Percentiles rank a stretch among this genome's conserved stretches.
phyloP scores from a whole-genome alignment of 2,888 invertebrate genomes.

The Spodoptera littoralis region DNA sequence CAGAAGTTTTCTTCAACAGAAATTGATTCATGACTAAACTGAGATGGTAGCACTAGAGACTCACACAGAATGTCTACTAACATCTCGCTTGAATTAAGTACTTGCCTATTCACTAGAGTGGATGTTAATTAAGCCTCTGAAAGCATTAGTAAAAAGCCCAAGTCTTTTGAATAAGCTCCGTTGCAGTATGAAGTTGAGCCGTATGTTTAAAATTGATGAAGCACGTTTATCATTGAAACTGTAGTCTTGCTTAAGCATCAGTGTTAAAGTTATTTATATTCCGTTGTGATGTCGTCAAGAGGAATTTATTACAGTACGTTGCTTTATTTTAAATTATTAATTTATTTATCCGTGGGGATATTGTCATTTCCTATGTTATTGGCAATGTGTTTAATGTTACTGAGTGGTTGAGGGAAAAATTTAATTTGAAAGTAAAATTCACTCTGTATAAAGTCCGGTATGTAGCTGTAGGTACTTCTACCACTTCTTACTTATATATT shows the following conservation, averaged over 20 bases:
- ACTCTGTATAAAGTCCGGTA: constrained; percentile 25
- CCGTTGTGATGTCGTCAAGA: constrained; percentile 15
- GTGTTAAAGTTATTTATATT: constrained; percentile 21
- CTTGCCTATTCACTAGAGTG: constrained; percentile 79
- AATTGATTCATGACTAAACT: constrained; percentile 18
- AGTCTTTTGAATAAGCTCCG: constrained; percentile 74
- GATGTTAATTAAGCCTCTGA: constrained; percentile 84
- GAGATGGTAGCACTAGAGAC: constrained; percentile 45
- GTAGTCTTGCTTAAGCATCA: constrained; percentile 37
- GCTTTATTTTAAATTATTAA: constrained; percentile 2
- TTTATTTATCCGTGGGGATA: too few species aligned
- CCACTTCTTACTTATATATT: not conserved
- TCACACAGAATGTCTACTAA: constrained; percentile 57
- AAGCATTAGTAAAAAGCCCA: constrained; percentile 84
- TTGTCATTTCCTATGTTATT: too few species aligned
- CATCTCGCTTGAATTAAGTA: constrained; percentile 74
- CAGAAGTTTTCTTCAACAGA: too few species aligned
- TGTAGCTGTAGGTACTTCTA: constrained; percentile 8
- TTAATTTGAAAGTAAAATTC: constrained; percentile 5
- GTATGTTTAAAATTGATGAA: constrained; percentile 75
- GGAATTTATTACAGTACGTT: constrained; percentile 3
- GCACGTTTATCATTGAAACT: constrained; percentile 59
- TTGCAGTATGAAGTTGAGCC: constrained; percentile 67
- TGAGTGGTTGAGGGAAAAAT: too few species aligned
- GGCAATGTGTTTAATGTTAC: not conserved